Base-by-base conservation (phyloP, 2,113 vertebrate genomes). In the Platysteira castanea region DNA sequence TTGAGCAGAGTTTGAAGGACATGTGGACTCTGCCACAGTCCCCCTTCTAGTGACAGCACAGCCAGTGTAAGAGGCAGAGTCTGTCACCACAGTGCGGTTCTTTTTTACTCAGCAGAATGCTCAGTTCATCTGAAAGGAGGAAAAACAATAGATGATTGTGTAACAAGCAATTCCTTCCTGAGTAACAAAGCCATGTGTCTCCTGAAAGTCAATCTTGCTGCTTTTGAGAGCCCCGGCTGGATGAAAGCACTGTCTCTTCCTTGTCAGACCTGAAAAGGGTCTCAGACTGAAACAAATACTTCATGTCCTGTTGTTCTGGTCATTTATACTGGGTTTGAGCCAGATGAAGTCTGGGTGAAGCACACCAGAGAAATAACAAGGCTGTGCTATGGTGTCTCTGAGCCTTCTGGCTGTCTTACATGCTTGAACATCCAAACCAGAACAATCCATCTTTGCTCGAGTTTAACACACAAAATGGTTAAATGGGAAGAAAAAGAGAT, bases 1-100 rank as follows among this genome's bases (percentile, higher is more conserved):
- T 98, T 97, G 99, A 99, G 97, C 98, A 99, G 93, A 98, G 96
- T 98, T 99, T 99, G 98, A 99, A 98, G 97, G 99, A 98, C 98
- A 98, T 98, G 98, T 98, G 98, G 97, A 98, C 98, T 96, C 89
- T 95, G 87, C 98, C 98, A 94, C 97, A 96, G 94, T 94, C 97
- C 84, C 97, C 98, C 98, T 96, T 98, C 95, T 92, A 98, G 97
- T 97, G 97, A 96, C 98, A 99, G 98, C 44, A 97, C 96, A 98
- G 97, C 97, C 98, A 97, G 89, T 90, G 95, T 61, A 96, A 87
- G 78, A 97, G 97, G 95, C 98, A 98, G 95, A 95, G 77, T 74
- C 96, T 97, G 49, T 97, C 92, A 94, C 98, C 97, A 96, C 97
- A 95, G 81, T 96, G 97, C 53, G 97, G 95, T 76, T 97, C 96